Evolutionary conservation across 2,888 invertebrate genomes (phyloP).

Genomic region (Agrochola circellaris): DNA sequence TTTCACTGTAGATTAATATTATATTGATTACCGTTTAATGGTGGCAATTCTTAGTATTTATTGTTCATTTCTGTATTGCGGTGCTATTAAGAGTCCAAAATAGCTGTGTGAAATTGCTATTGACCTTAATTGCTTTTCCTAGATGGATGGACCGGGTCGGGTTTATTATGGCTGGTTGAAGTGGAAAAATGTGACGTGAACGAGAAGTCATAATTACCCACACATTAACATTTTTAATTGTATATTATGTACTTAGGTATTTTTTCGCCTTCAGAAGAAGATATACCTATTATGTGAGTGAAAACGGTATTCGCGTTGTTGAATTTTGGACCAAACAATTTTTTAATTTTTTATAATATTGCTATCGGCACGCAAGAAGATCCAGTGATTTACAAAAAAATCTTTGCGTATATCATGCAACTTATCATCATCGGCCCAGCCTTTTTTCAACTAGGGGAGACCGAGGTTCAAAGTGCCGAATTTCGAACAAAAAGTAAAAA

Average conservation of each 20-base stretch:
- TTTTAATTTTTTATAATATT: neutral
- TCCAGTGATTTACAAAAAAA: neutral
- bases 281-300: neutral
- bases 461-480: no score
- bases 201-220: neutral
- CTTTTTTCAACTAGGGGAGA: neutral
- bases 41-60: conserved; percentile 66
- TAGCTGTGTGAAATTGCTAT: conserved; percentile 53
- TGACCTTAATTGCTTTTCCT: conserved; percentile 59
- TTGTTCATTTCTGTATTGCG: conserved; percentile 61
- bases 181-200: conserved; percentile 20
- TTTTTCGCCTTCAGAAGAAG: neutral
- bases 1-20: conserved; percentile 52
- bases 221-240: neutral
- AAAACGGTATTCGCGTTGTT: neutral
- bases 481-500: no score
- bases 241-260: neutral
- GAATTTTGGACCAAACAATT: neutral
- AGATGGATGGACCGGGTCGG: conserved; percentile 35
- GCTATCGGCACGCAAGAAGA: neutral
- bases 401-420: neutral
- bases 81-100: conserved; percentile 59
- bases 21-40: conserved; percentile 63
- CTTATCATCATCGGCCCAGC: neutral
- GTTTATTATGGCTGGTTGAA: conserved; percentile 6